Evolutionary conservation across 2,113 vertebrate genomes (phyloP), one percentile per base, ranked within the genome.

Genomic region (Scopus umbretta): DNA sequence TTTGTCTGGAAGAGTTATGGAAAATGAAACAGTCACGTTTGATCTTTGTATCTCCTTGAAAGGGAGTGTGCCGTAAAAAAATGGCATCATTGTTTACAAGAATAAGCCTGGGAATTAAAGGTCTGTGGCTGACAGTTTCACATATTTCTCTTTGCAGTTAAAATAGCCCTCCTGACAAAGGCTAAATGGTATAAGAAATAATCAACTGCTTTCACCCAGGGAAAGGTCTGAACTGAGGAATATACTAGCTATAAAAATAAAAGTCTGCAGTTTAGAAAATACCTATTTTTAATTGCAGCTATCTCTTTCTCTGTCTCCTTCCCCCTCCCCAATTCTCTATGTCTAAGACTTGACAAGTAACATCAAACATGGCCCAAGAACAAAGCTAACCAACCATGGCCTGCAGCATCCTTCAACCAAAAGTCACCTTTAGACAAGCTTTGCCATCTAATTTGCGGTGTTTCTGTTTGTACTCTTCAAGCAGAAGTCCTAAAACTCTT

Each of bases 51-150:
- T 81, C 82, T 94, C 71, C 4, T 25, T 91, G 88, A 92, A 92
- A 91, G 30, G 30, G 83, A 94, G 85, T 75, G 86, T 95, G 80
- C 92, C 1, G 0, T 52, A 52, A 90, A 92, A 65, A 86, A 94
- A 90, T 72, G n/a, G 70, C 72, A 79, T 61, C 82, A 95, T 94
- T 97, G 97, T 96, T 95, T 97, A 97, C 94, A 98, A 95, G 96
- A 96, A 97, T 91, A 97, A 97, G 78, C 52, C 70, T 89, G 76
- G 82, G 95, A 94, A 92, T 96, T 91, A 95, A 93, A 88, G 43
- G n/a, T 74, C 92, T 61, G 56, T 84, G 49, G 40, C 85, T 94
- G 92, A 86, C 88, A 96, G 90, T 88, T 92, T 90, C 86, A 86
- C 38, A 23, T 90, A 91, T 93, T 97, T 97, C 74, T 58, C 78